These are phyloP conservation scores for Scyliorhinus canicula DNA, from an alignment of 2,797 vertebrate genomes.

Conservation along the genomic window DNA sequence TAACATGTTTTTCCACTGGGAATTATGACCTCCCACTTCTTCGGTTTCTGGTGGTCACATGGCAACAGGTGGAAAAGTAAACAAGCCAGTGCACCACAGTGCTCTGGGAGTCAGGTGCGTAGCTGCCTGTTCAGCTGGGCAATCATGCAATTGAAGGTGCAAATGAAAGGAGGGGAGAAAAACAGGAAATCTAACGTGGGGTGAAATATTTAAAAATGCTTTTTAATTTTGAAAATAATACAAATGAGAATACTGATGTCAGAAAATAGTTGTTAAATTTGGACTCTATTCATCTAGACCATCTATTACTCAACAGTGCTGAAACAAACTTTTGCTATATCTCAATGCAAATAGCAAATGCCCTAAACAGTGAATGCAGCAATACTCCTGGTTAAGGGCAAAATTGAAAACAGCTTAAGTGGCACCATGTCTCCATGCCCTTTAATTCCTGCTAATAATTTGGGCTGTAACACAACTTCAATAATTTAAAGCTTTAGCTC, in stretches of 20 bases:
- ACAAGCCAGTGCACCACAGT: neutral
- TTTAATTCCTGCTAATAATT: neutral
- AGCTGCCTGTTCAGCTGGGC: neutral
- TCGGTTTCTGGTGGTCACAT: neutral
- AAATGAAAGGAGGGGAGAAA: neutral
- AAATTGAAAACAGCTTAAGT: neutral
- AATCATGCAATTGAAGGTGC: neutral
- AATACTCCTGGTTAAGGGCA: no score
- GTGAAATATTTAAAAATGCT: neutral
- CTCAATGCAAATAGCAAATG: neutral
- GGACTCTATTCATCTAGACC: neutral
- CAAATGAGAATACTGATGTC: neutral
- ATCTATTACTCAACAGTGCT: neutral
- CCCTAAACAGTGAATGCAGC: no score
- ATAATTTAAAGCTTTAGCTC: neutral
- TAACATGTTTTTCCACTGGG: neutral
- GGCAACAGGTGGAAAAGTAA: neutral
- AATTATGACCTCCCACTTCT: neutral
- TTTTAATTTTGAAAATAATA: neutral
- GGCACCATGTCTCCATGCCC: no score
- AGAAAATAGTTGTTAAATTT: neutral
- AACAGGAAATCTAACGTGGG: neutral
- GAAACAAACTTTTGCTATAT: neutral
- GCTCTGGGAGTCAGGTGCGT: neutral
- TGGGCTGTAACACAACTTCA: neutral